Evolutionary conservation across 35 echinoderm and acorn worm species (phyloP).

Genomic region (Heliocidaris tuberculata): DNA sequence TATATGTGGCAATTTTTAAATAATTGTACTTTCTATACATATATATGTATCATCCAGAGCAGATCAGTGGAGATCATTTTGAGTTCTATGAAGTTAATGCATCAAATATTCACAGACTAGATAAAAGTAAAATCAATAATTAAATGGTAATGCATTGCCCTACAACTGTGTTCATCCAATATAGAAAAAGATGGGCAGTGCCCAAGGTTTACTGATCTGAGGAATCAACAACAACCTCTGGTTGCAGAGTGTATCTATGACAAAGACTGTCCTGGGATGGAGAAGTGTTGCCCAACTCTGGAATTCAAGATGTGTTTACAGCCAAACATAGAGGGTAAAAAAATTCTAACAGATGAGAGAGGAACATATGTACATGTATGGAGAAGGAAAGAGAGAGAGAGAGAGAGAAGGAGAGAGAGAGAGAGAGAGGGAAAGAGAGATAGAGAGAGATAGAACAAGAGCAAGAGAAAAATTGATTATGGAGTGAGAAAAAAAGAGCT

Average conservation of each 20-base stretch:
- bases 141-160: neutral
- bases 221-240: neutral
- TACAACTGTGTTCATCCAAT: neutral
- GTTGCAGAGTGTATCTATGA: slow-evolving; percentile 25
- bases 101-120: too few relatives aligned
- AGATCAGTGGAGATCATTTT: too few relatives aligned
- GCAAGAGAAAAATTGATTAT: too few relatives aligned
- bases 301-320: slow-evolving; percentile 25
- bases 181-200: slow-evolving; percentile 36
- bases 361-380: too few relatives aligned
- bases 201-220: neutral
- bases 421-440: neutral
- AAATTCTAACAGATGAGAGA: neutral
- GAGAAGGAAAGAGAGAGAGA: neutral
- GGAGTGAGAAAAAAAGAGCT: neutral
- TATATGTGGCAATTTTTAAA: too few relatives aligned
- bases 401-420: neutral
- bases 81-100: too few relatives aligned
- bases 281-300: slow-evolving; percentile 1
- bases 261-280: slow-evolving; percentile 19
- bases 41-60: too few relatives aligned
- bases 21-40: too few relatives aligned
- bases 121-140: too few relatives aligned
- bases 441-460: neutral
- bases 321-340: neutral